Evolutionary conservation across 1,140 invertebrate genomes (phyloP).

Genomic region (Gyrodactylus bullatarudis): DNA sequence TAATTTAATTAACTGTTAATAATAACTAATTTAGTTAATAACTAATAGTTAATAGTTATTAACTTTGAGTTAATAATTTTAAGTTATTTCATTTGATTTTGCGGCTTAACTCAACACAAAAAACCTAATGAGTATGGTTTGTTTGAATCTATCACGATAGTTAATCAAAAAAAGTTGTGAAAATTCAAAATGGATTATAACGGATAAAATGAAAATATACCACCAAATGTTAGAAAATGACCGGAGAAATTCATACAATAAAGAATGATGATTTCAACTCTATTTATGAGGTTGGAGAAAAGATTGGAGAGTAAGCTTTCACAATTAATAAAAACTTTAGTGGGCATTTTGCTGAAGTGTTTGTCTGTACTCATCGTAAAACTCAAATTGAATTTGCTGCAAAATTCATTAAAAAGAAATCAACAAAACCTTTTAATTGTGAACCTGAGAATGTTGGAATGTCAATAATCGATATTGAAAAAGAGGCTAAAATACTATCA

Average conservation of each 20-base stretch:
- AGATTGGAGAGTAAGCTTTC: conserved; percentile 15
- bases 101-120: no score
- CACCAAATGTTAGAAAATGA: background rate
- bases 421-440: background rate
- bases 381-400: conserved; percentile 51
- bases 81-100: no score
- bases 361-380: conserved; percentile 40
- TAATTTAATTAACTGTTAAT: no score
- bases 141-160: background rate
- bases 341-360: conserved; percentile 63
- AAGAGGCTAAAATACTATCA: conserved; percentile 24
- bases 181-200: background rate
- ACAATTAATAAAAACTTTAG: conserved; percentile 21
- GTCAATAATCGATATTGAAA: conserved; percentile 21
- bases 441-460: conserved; percentile 5
- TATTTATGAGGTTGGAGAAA: conserved; percentile 1
- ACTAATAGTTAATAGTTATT: no score
- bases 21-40: no score
- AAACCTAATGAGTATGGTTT: background rate
- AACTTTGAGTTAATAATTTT: no score
- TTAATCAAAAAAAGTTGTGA: background rate
- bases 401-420: conserved; percentile 53
- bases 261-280: background rate
- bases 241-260: background rate
- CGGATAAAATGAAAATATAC: background rate